Evolutionary conservation across 2,797 vertebrate species (phyloP), one percentile per base, ranked within the genome.

Genomic region (Pipistrellus kuhlii): DNA sequence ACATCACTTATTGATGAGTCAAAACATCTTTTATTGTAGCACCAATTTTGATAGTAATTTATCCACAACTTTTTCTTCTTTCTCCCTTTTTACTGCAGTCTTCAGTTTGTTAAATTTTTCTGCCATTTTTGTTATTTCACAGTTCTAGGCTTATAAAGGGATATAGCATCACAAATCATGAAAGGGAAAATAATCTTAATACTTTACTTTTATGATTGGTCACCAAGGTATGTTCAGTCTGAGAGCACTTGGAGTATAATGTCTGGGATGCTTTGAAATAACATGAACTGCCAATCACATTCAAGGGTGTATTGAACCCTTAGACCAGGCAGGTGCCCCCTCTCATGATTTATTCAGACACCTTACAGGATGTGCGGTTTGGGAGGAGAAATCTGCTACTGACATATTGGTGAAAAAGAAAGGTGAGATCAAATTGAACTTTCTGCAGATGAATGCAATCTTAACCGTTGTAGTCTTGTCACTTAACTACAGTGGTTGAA

Each of bases 1-100:
- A 48, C 17, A 84, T 77, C 27, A 46, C 13, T 95, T 91, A 88
- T 86, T 94, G 93, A 87, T 84, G 68, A 96, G 23, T 90, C 81
- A 88, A 88, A 95, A 78, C 10, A 85, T 83, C n/a, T 94, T 96
- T 92, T 75, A 78, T 51, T 53, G 0, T 35, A 89, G 30, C 2
- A 89, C 13, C 44, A 84, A 27, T 94, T 90, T 62, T 35, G 15
- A 72, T 46, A 14, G 46, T 71, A 85, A 89, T 92, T 90, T 83
- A 66, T 41, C 27, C 27, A 55, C 59, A 95, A 82, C 38, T 86
- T 76, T 48, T 18, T 85, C 27, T 3, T 80, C 4, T 73, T 9
- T 46, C 57, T 85, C 15, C 27, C 8, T 2, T 44, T 94, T 93
- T n/a, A 86, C 57, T 3, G 6, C 17, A 80, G 25, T 80, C 72